A percentile compares a stretch with the other conserved stretches of the same genome.
Conservation (phyloP, 2,113 vertebrate genomes). For the Oncorhynchus clarkii region DNA sequence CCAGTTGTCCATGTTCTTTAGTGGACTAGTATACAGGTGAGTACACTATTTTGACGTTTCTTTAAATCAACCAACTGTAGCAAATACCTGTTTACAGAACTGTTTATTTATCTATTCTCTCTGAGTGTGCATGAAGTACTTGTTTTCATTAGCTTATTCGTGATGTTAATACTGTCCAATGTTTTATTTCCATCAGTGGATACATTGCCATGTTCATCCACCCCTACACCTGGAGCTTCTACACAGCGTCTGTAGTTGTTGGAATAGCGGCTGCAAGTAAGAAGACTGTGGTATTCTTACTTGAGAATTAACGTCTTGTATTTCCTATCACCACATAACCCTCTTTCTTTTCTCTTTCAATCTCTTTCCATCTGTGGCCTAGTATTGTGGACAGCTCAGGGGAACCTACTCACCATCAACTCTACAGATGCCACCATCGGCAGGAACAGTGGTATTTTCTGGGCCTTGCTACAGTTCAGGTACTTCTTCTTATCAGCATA, state of each 20-base stretch:
- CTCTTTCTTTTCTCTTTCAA: background rate
- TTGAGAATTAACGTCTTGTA: background rate
- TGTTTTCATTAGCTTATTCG: background rate
- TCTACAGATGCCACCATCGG: slow-evolving; percentile 90
- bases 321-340: background rate
- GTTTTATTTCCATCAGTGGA: slow-evolving; percentile 63
- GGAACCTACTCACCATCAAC: slow-evolving; percentile 90
- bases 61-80: background rate
- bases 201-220: slow-evolving; percentile 98
- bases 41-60: background rate
- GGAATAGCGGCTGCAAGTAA: slow-evolving; percentile 92
- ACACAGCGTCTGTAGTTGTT: slow-evolving; percentile 91
- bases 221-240: slow-evolving; percentile 91
- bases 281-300: slow-evolving; percentile 6
- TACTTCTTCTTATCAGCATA: slow-evolving; percentile 44
- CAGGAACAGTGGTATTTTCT: slow-evolving; percentile 95
- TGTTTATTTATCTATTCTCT: background rate
- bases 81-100: background rate
- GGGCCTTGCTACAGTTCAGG: slow-evolving; percentile 95
- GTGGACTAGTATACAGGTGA: slow-evolving; percentile 93
- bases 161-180: background rate
- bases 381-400: slow-evolving; percentile 99
- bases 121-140: background rate
- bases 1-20: slow-evolving; percentile 89
- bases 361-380: background rate